Percentiles rank a stretch among this genome's conserved stretches.
These are phyloP conservation scores for Pocillopora grandis DNA, from an alignment of 92 coral and sea anemone genomes.

Conservation along the genomic window DNA sequence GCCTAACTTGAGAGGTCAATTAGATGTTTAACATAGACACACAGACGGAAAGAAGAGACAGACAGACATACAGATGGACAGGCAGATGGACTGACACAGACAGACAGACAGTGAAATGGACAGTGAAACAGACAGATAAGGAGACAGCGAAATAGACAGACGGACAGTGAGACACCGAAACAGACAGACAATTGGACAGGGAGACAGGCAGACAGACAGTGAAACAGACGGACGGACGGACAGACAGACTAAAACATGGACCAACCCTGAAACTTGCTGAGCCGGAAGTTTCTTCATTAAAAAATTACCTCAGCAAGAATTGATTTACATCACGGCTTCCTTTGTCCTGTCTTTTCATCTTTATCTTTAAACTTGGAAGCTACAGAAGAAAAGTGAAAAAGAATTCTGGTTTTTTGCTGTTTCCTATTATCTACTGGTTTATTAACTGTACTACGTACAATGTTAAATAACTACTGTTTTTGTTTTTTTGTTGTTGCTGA, in stretches of 20 bases:
- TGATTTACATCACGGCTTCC: conserved; percentile 2
- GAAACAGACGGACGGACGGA: neutral
- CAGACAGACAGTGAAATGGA: neutral
- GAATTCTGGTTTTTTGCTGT: neutral
- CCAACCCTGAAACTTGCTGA: too few relatives aligned
- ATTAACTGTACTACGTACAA: neutral
- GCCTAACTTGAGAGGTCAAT: neutral
- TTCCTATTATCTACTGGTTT: neutral
- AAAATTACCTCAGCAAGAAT: conserved; percentile 3
- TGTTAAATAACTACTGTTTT: neutral
- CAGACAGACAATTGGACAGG: too few relatives aligned
- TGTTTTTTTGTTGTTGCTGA: neutral
- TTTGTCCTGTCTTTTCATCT: conserved; percentile 28
- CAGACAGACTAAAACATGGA: neutral
- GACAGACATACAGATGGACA: neutral
- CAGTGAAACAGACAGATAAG: too few relatives aligned
- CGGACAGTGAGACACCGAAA: too few relatives aligned
- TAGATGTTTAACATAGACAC: neutral
- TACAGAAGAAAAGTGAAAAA: neutral
- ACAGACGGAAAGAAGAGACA: neutral
- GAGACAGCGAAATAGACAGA: too few relatives aligned
- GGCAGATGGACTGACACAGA: neutral
- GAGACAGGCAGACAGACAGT: too few relatives aligned
- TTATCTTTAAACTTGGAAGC: conserved; percentile 41
- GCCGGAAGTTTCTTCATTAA: neutral